These are phyloP conservation scores for Eptatretus burgeri DNA, from an alignment of 2,113 vertebrate species.

Conservation along the genomic window DNA sequence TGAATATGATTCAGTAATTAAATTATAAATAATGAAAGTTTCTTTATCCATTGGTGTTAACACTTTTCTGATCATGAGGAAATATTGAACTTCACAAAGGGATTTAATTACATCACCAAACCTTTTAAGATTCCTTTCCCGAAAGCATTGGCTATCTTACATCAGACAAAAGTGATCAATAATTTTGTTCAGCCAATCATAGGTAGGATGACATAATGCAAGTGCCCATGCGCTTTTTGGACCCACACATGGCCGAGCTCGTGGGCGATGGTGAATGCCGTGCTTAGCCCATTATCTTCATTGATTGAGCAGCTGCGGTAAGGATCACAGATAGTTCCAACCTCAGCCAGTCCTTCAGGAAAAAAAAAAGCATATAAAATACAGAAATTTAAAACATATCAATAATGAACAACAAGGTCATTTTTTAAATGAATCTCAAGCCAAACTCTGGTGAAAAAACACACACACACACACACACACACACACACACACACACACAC, in stretches of 20 bases:
- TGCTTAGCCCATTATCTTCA: conserved; percentile 78
- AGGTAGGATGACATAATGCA: neutral
- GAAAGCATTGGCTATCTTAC: too few species aligned
- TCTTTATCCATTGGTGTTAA: too few species aligned
- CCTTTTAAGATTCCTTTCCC: too few species aligned
- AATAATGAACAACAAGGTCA: neutral
- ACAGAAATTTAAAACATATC: conserved; percentile 11
- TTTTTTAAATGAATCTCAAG: neutral
- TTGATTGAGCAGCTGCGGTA: conserved; percentile 79
- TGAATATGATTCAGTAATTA: too few species aligned
- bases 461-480: too few species aligned
- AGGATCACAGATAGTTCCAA: conserved; percentile 77
- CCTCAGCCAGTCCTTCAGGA: conserved; percentile 58
- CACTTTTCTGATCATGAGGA: too few species aligned
- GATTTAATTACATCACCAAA: too few species aligned
- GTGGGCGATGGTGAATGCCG: conserved; percentile 81
- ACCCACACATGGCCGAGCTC: conserved; percentile 80
- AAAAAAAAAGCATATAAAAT: conserved; percentile 12
- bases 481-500: too few species aligned
- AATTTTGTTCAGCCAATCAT: too few species aligned
- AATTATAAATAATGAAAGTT: too few species aligned
- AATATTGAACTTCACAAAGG: too few species aligned
- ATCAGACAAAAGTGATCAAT: too few species aligned
- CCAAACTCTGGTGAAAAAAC: neutral
- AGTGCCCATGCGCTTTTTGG: neutral